A percentile compares a stretch with the other conserved stretches of the same genome.
Conservation (phyloP, 1,140 invertebrate species). For the Polypedilum pembai region DNA sequence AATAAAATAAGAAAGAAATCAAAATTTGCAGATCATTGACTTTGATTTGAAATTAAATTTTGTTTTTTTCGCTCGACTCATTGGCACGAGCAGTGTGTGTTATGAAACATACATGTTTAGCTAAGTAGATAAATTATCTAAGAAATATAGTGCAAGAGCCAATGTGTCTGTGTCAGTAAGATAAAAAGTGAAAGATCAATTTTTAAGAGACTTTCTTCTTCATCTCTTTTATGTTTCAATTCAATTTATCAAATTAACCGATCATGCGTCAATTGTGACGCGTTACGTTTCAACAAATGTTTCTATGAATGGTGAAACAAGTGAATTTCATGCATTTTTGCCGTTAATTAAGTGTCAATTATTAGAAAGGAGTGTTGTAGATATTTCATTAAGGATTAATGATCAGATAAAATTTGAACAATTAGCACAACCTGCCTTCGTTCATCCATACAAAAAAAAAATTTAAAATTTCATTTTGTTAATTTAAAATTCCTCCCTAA, state of each 20-base stretch:
- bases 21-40: constrained; percentile 20
- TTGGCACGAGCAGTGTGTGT: neutral
- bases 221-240: neutral
- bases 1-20: neutral
- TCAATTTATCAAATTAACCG: neutral
- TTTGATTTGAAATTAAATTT: constrained; percentile 27
- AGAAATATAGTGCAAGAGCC: neutral
- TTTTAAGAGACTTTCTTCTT: too few species aligned
- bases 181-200: too few species aligned
- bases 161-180: neutral
- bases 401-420: too few species aligned
- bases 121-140: constrained; percentile 13
- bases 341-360: too few species aligned
- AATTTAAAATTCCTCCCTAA: too few species aligned
- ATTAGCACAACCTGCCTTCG: too few species aligned
- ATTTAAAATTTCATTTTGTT: too few species aligned
- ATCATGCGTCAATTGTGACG: constrained; percentile 16
- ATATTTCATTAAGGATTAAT: too few species aligned
- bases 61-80: neutral
- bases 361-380: too few species aligned
- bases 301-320: neutral
- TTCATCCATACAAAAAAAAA: too few species aligned
- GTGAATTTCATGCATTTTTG: neutral
- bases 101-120: constrained; percentile 18
- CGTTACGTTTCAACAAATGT: constrained; percentile 12